Percentiles rank a stretch among this genome's conserved stretches.
phyloP scores from a whole-genome alignment of 2,797 vertebrate species.

The Eleutherodactylus coqui region DNA sequence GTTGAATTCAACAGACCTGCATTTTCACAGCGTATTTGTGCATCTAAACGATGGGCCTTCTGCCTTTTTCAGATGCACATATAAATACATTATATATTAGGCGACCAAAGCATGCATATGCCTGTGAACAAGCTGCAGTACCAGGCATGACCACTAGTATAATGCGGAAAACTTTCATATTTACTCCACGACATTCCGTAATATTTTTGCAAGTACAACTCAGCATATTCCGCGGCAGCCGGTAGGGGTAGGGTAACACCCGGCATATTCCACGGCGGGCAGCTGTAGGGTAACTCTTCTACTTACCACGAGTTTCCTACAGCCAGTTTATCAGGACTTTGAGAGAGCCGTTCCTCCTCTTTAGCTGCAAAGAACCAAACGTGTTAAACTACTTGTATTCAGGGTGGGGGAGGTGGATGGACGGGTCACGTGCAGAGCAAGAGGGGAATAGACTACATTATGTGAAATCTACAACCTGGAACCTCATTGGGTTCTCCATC shows the following conservation, averaged over 20 bases:
- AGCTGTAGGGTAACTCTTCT: slow-evolving; percentile 87
- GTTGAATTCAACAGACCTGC: no score
- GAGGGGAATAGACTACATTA: not conserved
- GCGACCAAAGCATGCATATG: no score
- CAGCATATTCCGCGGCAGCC: no score
- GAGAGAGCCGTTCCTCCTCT: slow-evolving; percentile 81
- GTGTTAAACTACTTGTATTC: slow-evolving; percentile 63
- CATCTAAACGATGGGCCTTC: no score
- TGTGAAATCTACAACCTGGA: no score
- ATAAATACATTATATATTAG: no score
- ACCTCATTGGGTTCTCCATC: not conserved
- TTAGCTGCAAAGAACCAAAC: slow-evolving; percentile 84
- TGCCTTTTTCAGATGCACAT: no score
- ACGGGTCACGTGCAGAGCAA: not conserved
- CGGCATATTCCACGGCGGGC: no score
- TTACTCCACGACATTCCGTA: not conserved
- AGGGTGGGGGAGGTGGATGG: not conserved
- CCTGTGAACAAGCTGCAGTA: not conserved
- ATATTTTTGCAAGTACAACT: not conserved
- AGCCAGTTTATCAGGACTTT: slow-evolving; percentile 80
- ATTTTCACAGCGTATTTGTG: no score
- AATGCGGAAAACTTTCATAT: not conserved
- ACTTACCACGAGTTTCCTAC: slow-evolving; percentile 90
- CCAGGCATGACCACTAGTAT: not conserved
- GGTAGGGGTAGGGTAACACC: no score